A percentile compares a stretch with the other conserved stretches of the same genome.
Conservation (phyloP, 2,888 invertebrate species). For the Conops quadrifasciatus region DNA sequence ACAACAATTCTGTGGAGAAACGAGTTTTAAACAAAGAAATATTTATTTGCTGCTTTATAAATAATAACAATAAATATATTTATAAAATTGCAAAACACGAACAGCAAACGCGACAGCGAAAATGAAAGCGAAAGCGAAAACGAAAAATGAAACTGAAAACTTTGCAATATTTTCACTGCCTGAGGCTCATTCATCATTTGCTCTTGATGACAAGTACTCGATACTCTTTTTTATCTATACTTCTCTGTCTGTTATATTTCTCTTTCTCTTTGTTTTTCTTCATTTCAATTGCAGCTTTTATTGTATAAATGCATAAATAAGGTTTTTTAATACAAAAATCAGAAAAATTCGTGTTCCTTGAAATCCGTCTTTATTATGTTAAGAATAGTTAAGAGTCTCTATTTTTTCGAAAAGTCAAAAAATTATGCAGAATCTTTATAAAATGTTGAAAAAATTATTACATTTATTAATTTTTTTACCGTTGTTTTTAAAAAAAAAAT, state of each 20-base stretch:
- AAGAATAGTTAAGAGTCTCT: slow-evolving; percentile 16
- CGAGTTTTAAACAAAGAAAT: too few relatives aligned
- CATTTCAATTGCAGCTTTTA: slow-evolving; percentile 38
- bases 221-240: neutral
- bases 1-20: too few relatives aligned
- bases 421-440: neutral
- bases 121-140: neutral
- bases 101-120: neutral
- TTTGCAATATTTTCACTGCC: slow-evolving; percentile 27
- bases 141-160: slow-evolving; percentile 19
- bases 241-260: neutral
- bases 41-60: too few relatives aligned
- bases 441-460: neutral
- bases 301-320: neutral
- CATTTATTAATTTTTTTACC: neutral
- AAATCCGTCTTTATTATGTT: slow-evolving; percentile 53
- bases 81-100: too few relatives aligned
- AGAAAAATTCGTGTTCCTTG: slow-evolving; percentile 55
- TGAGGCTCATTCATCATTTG: too few relatives aligned
- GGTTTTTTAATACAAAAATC: neutral
- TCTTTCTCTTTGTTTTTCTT: slow-evolving; percentile 11
- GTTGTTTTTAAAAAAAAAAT: neutral
- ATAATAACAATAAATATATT: too few relatives aligned
- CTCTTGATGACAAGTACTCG: neutral
- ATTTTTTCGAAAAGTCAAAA: neutral